A percentile compares a stretch with the other conserved stretches of the same genome.
Conservation (phyloP, 2,113 vertebrate genomes). For the Ceyx melanurus region DNA sequence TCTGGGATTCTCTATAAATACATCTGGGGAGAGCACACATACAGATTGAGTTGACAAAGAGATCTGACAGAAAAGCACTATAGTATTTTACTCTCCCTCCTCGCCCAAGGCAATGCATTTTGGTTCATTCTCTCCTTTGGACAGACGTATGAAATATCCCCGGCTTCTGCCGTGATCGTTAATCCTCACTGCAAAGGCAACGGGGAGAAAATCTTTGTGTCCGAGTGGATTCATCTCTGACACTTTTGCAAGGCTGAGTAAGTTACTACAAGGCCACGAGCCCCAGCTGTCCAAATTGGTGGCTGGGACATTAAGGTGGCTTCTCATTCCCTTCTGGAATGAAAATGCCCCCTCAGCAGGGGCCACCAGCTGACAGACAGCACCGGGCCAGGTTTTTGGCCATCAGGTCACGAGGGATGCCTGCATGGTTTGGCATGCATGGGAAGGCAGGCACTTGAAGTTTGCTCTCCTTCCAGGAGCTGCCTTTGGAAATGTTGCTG, state of each 20-base stretch:
- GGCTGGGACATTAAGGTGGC: background rate
- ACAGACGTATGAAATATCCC: background rate
- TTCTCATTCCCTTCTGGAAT: background rate
- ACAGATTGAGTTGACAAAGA: slow-evolving; percentile 25
- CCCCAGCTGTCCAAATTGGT: background rate
- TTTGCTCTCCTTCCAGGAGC: background rate
- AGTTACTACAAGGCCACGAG: background rate
- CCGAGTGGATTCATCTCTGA: background rate
- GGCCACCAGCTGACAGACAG: background rate
- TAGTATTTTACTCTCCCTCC: slow-evolving; percentile 35
- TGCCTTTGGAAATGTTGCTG: background rate
- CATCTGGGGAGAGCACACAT: background rate
- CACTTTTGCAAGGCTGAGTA: slow-evolving; percentile 1
- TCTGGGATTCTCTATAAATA: slow-evolving; percentile 54
- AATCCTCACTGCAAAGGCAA: background rate
- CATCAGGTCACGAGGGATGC: background rate
- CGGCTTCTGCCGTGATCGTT: background rate
- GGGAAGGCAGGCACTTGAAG: background rate
- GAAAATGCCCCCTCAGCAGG: background rate
- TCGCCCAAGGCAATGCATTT: slow-evolving; percentile 34
- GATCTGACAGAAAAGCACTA: slow-evolving; percentile 30
- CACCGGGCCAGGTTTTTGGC: background rate
- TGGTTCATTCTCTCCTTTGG: background rate
- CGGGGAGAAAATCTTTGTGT: background rate
- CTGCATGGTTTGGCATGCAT: fast-evolving